These are phyloP conservation scores for Orbicella faveolata DNA, from an alignment of 64 coral and sea anemone species.

Conservation along the genomic window DNA sequence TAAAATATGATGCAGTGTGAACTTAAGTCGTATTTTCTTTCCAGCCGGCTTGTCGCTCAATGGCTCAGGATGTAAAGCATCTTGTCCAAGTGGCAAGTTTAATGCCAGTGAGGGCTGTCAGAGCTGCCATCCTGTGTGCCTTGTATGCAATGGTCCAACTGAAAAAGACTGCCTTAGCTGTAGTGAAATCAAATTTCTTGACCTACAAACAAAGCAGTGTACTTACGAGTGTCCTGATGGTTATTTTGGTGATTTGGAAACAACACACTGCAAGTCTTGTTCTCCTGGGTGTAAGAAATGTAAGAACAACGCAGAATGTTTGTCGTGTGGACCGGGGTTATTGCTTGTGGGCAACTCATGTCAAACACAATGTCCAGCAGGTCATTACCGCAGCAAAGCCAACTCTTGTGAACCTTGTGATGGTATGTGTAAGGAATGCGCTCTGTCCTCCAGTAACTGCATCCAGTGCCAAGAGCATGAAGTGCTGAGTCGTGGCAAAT, in stretches of 20 bases:
- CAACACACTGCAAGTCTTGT: constrained; percentile 74
- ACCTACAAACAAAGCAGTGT: constrained; percentile 56
- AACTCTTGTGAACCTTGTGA: constrained; percentile 82
- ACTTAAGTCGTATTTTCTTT: not conserved
- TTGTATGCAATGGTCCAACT: constrained; percentile 68
- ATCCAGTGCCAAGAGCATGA: constrained; percentile 54
- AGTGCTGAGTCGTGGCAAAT: constrained; percentile 52
- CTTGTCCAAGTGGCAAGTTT: constrained; percentile 60
- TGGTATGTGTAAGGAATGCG: constrained; percentile 68
- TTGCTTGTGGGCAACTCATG: constrained; percentile 60
- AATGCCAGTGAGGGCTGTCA: constrained; percentile 42
- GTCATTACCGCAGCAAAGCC: constrained; percentile 47
- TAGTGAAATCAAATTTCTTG: constrained; percentile 85
- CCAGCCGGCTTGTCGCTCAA: constrained; percentile 55
- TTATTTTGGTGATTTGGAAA: constrained; percentile 68
- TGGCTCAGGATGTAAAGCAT: constrained; percentile 42
- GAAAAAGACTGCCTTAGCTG: constrained; percentile 77
- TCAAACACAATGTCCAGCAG: constrained; percentile 68
- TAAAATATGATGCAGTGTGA: too few species aligned
- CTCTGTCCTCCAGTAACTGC: constrained; percentile 45
- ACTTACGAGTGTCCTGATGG: constrained; percentile 74
- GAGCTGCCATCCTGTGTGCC: constrained; percentile 69
- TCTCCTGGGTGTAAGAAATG: constrained; percentile 72
- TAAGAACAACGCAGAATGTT: constrained; percentile 42
- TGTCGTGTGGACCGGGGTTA: constrained; percentile 55